Evolutionary conservation across 2,888 invertebrate species (phyloP), one percentile per base, ranked within the genome.

Genomic region (Spisula solida): DNA sequence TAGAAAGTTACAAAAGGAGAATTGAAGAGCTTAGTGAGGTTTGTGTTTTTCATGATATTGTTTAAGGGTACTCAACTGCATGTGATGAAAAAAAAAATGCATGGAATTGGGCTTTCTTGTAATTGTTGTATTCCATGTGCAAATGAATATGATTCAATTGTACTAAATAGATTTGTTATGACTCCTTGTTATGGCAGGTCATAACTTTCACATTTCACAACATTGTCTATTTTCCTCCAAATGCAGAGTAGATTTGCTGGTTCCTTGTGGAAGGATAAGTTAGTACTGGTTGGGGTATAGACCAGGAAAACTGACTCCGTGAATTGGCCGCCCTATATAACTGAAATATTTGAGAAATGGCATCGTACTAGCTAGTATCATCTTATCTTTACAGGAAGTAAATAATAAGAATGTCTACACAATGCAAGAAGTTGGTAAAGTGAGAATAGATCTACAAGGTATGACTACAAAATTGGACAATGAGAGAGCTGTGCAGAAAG

Each of bases 351-450:
- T 14, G 20, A 14, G 55, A 55, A 55, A 55, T 18, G 2, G 20
- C 55, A 55, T 14, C 55, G 8, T 41, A 41, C 41, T 41, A 5
- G 41, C 41, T 8, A 41, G 8, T 41, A 41, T 41, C 41, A n/a
- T n/a, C 41, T 66, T 4, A 66, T n/a, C n/a, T 12, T 66, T 88
- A 12, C 89, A 96, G 96, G 96, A 96, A 87, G 92, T 96, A 66
- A 93, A 95, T n/a, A 95, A 95, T 85, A 96, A 96, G 93, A 95
- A 95, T 92, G 95, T 94, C 56, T 94, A 96, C 88, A 95, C 96
- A 75, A 92, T 95, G 93, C 94, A 95, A 60, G 96, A 96, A 86
- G 95, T 96, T 55, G 94, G 94, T 29, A 96, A 95, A 88, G 96
- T 96, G 41, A 94, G 94, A 85, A 90, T 95, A 41, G 96, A 96